Evolutionary conservation across 2,888 invertebrate species (phyloP).

Genomic region (Drosophila recens): DNA sequence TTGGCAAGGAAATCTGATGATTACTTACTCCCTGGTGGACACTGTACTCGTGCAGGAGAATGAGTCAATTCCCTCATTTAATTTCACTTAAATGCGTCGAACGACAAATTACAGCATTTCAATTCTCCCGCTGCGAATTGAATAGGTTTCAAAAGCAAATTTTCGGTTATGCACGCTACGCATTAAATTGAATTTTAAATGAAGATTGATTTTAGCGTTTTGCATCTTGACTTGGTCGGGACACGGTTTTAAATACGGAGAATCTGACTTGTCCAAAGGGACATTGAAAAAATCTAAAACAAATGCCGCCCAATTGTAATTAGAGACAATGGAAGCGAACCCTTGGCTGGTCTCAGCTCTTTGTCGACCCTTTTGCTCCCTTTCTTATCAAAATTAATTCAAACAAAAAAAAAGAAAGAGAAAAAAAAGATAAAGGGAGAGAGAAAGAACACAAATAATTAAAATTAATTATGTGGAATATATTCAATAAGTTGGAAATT

Average conservation of each 20-base stretch:
- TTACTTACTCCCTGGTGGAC: constrained; percentile 7
- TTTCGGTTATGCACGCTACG: constrained; percentile 53
- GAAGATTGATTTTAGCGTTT: constrained; percentile 74
- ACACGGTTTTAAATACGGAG: background rate
- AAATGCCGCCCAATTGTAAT: constrained; percentile 76
- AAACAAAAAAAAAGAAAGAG: constrained; percentile 34
- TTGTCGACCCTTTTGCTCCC: constrained; percentile 63
- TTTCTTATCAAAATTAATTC: constrained; percentile 73
- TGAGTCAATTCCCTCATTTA: constrained; percentile 4
- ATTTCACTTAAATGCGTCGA: constrained; percentile 13
- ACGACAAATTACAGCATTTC: constrained; percentile 15
- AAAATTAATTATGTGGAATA: constrained; percentile 80
- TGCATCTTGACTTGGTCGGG: constrained; percentile 41
- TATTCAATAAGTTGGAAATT: constrained; percentile 80
- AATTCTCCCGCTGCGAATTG: constrained; percentile 30
- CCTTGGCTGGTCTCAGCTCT: constrained; percentile 37
- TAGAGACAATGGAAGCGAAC: constrained; percentile 71
- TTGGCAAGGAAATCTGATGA: constrained; percentile 7
- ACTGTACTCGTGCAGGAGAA: background rate
- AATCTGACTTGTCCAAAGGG: constrained; percentile 38
- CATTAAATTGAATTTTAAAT: constrained; percentile 78
- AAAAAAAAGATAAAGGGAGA: background rate
- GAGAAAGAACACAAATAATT: constrained; percentile 69
- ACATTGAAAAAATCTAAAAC: constrained; percentile 58
- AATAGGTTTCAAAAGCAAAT: constrained; percentile 37